phyloP scores from a whole-genome alignment of 2,113 vertebrate species.

The Lates calcarifer region DNA sequence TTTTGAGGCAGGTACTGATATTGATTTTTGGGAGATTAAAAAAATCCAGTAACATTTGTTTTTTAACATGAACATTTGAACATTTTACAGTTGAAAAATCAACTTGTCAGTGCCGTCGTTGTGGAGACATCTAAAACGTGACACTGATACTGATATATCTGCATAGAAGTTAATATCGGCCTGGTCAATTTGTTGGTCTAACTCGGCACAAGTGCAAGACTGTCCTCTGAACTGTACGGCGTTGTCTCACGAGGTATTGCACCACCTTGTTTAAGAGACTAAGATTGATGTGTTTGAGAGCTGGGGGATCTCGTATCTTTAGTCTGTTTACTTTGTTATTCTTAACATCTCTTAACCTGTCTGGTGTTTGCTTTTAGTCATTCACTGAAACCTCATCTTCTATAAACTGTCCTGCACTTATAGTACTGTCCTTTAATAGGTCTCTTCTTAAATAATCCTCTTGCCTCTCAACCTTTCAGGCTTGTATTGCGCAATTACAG shows the following conservation, averaged over 20 bases:
- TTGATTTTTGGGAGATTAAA: neutral
- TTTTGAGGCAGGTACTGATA: neutral
- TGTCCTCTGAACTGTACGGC: neutral
- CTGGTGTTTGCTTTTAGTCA: slow-evolving; percentile 54
- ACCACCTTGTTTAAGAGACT: slow-evolving; percentile 20
- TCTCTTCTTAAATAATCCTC: slow-evolving; percentile 29
- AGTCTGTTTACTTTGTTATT: slow-evolving; percentile 62
- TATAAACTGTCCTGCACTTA: slow-evolving; percentile 30
- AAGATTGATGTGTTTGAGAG: slow-evolving; percentile 14
- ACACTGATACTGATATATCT: neutral
- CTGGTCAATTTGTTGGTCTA: neutral
- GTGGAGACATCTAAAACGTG: too few species aligned
- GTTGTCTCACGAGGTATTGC: slow-evolving; percentile 5
- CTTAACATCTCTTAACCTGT: slow-evolving; percentile 42
- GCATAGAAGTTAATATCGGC: neutral
- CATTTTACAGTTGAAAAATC: neutral
- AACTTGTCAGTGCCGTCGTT: neutral
- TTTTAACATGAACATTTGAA: neutral
- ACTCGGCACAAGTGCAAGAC: neutral
- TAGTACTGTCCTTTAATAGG: neutral
- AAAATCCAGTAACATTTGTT: neutral
- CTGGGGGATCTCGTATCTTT: slow-evolving; percentile 23
- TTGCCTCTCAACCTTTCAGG: slow-evolving; percentile 2
- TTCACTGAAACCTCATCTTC: slow-evolving; percentile 42
- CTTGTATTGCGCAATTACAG: neutral